phyloP scores from a whole-genome alignment of 2,888 invertebrate genomes.

The Plusia festucae region DNA sequence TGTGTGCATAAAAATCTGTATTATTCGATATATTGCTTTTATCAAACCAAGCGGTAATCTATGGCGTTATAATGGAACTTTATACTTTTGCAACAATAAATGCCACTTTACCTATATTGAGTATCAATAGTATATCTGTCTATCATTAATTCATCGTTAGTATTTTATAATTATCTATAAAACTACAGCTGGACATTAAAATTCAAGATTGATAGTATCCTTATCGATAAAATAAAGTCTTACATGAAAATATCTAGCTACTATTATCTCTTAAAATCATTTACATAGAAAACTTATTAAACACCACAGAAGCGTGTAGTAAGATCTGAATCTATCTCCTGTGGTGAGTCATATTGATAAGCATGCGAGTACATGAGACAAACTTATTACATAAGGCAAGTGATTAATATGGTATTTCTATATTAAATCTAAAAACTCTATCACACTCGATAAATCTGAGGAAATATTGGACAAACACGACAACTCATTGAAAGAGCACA shows the following conservation, averaged over 20 bases:
- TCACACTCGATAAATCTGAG: constrained; percentile 65
- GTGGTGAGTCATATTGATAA: constrained; percentile 65
- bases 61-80: constrained; percentile 48
- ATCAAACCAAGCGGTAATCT: constrained; percentile 46
- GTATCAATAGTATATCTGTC: constrained; percentile 63
- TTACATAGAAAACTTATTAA: constrained; percentile 64
- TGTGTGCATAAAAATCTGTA: constrained; percentile 49
- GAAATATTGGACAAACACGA: constrained; percentile 61
- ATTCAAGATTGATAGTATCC: constrained; percentile 64
- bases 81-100: constrained; percentile 50
- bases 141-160: constrained; percentile 61
- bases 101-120: constrained; percentile 59
- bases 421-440: constrained; percentile 47
- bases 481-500: constrained; percentile 63
- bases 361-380: constrained; percentile 79
- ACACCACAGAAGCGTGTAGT: constrained; percentile 44
- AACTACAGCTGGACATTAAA: constrained; percentile 71
- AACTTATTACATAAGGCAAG: constrained; percentile 80
- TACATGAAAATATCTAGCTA: constrained; percentile 68
- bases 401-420: constrained; percentile 62
- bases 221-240: constrained; percentile 67
- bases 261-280: constrained; percentile 60
- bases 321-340: constrained; percentile 44
- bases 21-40: constrained; percentile 49
- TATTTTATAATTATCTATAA: constrained; percentile 50